Evolutionary conservation across 2,888 invertebrate species (phyloP).

Genomic region (Torymus auratus): DNA sequence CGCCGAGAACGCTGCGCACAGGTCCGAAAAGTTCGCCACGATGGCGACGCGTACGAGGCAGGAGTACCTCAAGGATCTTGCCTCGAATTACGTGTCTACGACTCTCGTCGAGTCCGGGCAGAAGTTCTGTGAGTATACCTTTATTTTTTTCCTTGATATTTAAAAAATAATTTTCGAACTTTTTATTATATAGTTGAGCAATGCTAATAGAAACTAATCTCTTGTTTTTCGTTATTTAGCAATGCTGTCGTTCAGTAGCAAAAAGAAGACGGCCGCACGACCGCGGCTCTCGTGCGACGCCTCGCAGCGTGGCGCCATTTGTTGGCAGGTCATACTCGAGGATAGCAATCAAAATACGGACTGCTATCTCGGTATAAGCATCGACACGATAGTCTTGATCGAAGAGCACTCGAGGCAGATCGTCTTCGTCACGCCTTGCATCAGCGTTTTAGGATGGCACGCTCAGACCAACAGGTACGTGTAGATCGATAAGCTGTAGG

Average conservation of each 20-base stretch:
- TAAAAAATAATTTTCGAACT: no score
- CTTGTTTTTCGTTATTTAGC: constrained; percentile 76
- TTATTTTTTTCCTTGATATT: no score
- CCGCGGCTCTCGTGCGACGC: constrained; percentile 86
- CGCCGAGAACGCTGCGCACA: constrained; percentile 96
- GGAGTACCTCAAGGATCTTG: constrained; percentile 96
- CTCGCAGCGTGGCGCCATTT: constrained; percentile 86
- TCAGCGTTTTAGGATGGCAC: constrained; percentile 87
- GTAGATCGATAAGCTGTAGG: not conserved
- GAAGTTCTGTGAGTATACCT: constrained; percentile 86
- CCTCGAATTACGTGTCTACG: constrained; percentile 88
- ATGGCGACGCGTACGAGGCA: constrained; percentile 97
- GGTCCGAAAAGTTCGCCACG: constrained; percentile 95
- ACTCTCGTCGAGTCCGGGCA: constrained; percentile 90
- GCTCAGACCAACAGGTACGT: constrained; percentile 79
- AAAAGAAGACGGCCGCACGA: constrained; percentile 87
- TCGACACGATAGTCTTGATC: constrained; percentile 91
- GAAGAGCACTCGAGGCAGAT: constrained; percentile 90
- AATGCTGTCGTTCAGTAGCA: constrained; percentile 86
- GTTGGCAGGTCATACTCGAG: constrained; percentile 88
- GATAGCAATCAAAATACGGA: constrained; percentile 85
- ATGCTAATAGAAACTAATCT: no score
- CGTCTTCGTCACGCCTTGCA: constrained; percentile 91
- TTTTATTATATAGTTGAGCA: no score
- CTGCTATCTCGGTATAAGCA: constrained; percentile 90